phyloP scores from a whole-genome alignment of 1,140 invertebrate genomes.

The Lysiphlebus fabarum region DNA sequence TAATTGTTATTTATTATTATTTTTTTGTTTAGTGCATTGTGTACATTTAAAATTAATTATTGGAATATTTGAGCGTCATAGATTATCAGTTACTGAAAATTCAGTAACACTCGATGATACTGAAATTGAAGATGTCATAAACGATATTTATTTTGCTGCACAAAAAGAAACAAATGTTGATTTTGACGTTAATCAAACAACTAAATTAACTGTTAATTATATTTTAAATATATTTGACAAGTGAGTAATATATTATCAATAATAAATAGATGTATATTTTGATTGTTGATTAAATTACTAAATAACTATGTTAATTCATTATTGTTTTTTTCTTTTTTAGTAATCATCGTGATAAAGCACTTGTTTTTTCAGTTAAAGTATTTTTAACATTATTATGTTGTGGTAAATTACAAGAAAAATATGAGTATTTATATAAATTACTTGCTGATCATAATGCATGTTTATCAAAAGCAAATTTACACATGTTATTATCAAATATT shows the following conservation, averaged over 20 bases:
- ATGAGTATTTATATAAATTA: conserved; percentile 61
- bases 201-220: conserved; percentile 55
- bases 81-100: conserved; percentile 55
- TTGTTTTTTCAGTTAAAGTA: conserved; percentile 58
- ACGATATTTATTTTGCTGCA: conserved; percentile 58
- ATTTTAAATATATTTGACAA: conserved; percentile 56
- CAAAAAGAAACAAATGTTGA: conserved; percentile 50
- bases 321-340: conserved; percentile 35
- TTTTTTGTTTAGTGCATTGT: conserved; percentile 55
- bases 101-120: conserved; percentile 51
- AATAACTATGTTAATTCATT: conserved; percentile 13
- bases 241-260: conserved; percentile 38
- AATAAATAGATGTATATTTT: conserved; percentile 3
- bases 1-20: conserved; percentile 23
- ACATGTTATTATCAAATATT: conserved; percentile 53
- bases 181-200: conserved; percentile 50
- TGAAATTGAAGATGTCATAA: conserved; percentile 57
- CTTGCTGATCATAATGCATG: conserved; percentile 61
- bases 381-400: conserved; percentile 56
- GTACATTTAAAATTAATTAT: conserved; percentile 55
- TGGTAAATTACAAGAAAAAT: conserved; percentile 60
- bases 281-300: conserved; percentile 3
- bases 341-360: conserved; percentile 50
- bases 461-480: conserved; percentile 53
- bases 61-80: conserved; percentile 58